Percentiles rank a stretch among this genome's conserved stretches.
Conservation (phyloP, 1,140 invertebrate species). For the Rhyzopertha dominica region DNA sequence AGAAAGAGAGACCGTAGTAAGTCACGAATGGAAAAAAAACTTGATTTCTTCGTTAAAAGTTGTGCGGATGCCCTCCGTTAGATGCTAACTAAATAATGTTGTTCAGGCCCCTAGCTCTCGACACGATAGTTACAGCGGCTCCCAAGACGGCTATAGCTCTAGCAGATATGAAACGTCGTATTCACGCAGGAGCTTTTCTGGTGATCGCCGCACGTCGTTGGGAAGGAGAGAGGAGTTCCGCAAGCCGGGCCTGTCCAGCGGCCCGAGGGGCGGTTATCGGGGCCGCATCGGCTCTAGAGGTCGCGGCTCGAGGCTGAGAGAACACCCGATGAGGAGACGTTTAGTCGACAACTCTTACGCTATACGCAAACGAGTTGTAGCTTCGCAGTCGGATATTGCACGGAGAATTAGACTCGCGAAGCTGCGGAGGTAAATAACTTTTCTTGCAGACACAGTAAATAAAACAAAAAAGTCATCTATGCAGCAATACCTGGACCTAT, state of each 20-base stretch:
- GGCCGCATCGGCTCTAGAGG: slow-evolving; percentile 38
- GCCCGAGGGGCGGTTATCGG: slow-evolving; percentile 35
- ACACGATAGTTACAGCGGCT: slow-evolving; percentile 34
- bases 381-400: slow-evolving; percentile 33
- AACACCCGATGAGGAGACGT: slow-evolving; percentile 28
- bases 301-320: slow-evolving; percentile 27
- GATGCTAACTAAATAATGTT: slow-evolving; percentile 20
- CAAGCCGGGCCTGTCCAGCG: slow-evolving; percentile 30
- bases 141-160: slow-evolving; percentile 27
- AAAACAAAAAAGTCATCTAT: slow-evolving; percentile 17
- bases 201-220: slow-evolving; percentile 28
- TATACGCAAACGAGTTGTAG: slow-evolving; percentile 33
- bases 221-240: slow-evolving; percentile 40
- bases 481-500: too few species aligned
- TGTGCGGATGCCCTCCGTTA: too few species aligned
- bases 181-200: slow-evolving; percentile 38
- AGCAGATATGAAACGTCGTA: slow-evolving; percentile 30
- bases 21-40: too few species aligned
- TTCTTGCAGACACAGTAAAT: slow-evolving; percentile 11
- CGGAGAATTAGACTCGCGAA: slow-evolving; percentile 39
- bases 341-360: slow-evolving; percentile 38
- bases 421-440: slow-evolving; percentile 43
- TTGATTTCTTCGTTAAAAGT: too few species aligned
- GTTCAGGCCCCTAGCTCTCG: slow-evolving; percentile 40
- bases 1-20: too few species aligned